Evolutionary conservation across 2,888 invertebrate species (phyloP).

Genomic region (Lasioglossum malachurum): DNA sequence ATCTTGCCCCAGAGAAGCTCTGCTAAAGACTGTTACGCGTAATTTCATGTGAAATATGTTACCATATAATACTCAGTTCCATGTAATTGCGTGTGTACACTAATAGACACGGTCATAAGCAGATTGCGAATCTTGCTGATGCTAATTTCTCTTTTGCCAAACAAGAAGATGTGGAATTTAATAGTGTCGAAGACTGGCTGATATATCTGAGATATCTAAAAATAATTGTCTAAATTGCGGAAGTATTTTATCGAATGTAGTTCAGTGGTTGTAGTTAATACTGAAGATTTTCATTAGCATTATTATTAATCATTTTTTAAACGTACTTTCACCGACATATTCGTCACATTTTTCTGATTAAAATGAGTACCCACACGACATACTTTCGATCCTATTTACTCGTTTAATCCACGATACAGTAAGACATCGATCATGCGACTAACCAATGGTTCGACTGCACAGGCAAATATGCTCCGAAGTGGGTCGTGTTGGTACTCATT

Average conservation of each 20-base stretch:
- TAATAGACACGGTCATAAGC: background rate
- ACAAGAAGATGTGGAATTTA: background rate
- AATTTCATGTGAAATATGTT: background rate
- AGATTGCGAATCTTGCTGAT: background rate
- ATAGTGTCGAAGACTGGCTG: background rate
- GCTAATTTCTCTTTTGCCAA: background rate
- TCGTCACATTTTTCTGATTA: background rate
- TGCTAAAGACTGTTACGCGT: slow-evolving; percentile 2
- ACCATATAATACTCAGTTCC: background rate
- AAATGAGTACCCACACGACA: background rate
- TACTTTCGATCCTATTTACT: background rate
- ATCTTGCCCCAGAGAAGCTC: background rate
- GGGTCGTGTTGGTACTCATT: background rate
- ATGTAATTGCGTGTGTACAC: background rate
- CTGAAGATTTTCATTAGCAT: background rate
- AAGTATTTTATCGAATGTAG: background rate
- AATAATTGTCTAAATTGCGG: background rate
- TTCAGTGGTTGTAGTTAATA: background rate
- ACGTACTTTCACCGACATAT: background rate
- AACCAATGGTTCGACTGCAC: background rate
- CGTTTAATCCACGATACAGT: background rate
- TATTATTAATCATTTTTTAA: background rate
- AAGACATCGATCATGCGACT: background rate
- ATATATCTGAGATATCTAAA: no score
- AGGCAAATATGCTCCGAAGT: background rate